Evolutionary conservation across 2,888 invertebrate species (phyloP), one percentile per base, ranked within the genome.

Genomic region (Unio delphinus): DNA sequence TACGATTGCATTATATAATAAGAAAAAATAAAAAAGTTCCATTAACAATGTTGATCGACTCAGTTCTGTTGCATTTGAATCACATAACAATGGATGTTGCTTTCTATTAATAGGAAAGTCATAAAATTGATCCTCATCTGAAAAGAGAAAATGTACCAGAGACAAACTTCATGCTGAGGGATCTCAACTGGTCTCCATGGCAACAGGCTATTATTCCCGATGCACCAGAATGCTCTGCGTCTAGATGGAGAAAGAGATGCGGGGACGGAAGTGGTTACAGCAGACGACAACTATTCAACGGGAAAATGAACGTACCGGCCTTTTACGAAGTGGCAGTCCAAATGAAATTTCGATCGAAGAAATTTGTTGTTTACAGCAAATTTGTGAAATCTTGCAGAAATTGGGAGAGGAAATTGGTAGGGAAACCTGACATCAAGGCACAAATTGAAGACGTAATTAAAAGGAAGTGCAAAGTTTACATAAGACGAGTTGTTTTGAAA

Each of bases 261-360:
- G 76, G 75, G 59, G 61, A 68, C 65, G 69, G 67, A 26, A 66
- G 64, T n/a, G 80, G 81, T 23, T 80, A 64, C 70, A 66, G 76
- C 55, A 61, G 68, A 17, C 70, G 58, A 58, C 55, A 65, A 17
- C 72, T 82, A 2, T 82, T 79, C 64, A 69, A 65, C 57, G 76
- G 78, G 26, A 69, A 74, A 63, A 74, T 74, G 3, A 71, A 73
- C 15, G 61, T 70, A 23, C 75, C 82, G 5, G 79, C 82, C 54
- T 59, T 82, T 23, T 82, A 82, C 62, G 82, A 82, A 64, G 64
- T 82, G 20, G 70, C 76, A 2, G 79, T 81, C 3, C 79, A 80
- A 56, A 73, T 69, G 26, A 60, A 66, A 30, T 23, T 65, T 18
- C 69, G 74, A 30, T 56, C 68, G n/a, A 75, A 73, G 61, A 70